Evolutionary conservation across 2,888 invertebrate genomes (phyloP).

Genomic region (Deilephila porcellus): DNA sequence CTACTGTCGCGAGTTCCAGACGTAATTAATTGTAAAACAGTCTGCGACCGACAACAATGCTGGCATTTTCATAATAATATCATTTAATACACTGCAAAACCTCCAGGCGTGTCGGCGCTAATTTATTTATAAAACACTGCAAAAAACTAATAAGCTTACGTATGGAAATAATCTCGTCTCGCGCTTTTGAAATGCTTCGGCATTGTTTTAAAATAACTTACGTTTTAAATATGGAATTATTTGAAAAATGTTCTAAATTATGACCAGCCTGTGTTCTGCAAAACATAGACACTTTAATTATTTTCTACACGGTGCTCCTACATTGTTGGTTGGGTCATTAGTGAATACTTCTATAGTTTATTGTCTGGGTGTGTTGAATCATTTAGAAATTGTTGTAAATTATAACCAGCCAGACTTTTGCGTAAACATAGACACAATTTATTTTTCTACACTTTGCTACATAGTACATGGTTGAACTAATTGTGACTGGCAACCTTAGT

Average conservation of each 20-base stretch:
- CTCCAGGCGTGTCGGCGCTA: background rate
- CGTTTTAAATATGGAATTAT: background rate
- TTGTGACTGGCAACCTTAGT: no score
- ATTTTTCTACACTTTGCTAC: no score
- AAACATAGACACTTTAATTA: background rate
- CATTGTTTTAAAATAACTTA: constrained; percentile 13
- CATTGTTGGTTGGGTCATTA: background rate
- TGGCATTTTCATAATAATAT: constrained; percentile 21
- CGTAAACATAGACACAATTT: no score
- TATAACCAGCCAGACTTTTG: no score
- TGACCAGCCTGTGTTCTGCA: background rate
- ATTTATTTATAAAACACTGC: constrained; percentile 24
- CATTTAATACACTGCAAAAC: constrained; percentile 24
- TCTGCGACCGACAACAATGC: constrained; percentile 29
- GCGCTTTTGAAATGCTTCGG: constrained; percentile 8
- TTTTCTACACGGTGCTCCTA: background rate
- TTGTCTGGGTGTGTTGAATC: no score
- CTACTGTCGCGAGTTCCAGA: constrained; percentile 31
- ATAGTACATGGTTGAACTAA: no score
- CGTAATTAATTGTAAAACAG: constrained; percentile 37
- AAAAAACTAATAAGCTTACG: constrained; percentile 4
- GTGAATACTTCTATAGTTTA: background rate
- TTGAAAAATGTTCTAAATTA: background rate
- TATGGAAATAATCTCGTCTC: constrained; percentile 8
- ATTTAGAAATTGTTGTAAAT: no score